Percentiles rank a stretch among this genome's conserved stretches.
Conservation (phyloP, 2,113 vertebrate genomes). For the Macquaria australasica region DNA sequence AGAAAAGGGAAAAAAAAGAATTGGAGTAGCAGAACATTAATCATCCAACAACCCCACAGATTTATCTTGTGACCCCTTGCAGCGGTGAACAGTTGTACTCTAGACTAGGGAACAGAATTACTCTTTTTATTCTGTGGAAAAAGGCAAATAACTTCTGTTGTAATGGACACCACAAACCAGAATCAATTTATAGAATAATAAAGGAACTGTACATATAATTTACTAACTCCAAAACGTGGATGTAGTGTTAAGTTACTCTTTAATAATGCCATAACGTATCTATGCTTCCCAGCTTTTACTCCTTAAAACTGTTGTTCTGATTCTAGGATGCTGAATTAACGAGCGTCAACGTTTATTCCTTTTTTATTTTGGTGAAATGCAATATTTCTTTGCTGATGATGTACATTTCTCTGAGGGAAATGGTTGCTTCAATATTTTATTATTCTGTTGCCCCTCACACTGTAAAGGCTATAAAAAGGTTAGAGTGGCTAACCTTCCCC, state of each 20-base stretch:
- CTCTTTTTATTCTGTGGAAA: not conserved
- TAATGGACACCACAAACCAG: not conserved
- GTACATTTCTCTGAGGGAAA: not conserved
- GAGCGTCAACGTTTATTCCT: not conserved
- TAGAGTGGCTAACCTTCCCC: not conserved
- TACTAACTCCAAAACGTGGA: not conserved
- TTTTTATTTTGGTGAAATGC: not conserved
- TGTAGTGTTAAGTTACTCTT: not conserved
- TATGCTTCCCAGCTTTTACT: not conserved
- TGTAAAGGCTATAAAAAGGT: slow-evolving; percentile 1
- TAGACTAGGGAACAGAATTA: too few species aligned
- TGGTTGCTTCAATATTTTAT: not conserved
- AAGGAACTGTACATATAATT: not conserved
- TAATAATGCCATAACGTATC: not conserved
- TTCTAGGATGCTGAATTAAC: not conserved
- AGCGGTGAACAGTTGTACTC: not conserved
- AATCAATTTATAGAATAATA: not conserved
- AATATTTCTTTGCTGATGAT: not conserved
- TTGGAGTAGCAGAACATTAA: not conserved
- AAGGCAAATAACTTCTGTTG: not conserved
- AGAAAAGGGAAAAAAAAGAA: not conserved
- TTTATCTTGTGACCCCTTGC: not conserved
- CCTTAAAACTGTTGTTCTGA: not conserved
- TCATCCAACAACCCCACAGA: not conserved
- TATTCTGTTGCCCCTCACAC: not conserved